Evolutionary conservation across 2,113 vertebrate species (phyloP).

Genomic region (Xiphophorus maculatus): DNA sequence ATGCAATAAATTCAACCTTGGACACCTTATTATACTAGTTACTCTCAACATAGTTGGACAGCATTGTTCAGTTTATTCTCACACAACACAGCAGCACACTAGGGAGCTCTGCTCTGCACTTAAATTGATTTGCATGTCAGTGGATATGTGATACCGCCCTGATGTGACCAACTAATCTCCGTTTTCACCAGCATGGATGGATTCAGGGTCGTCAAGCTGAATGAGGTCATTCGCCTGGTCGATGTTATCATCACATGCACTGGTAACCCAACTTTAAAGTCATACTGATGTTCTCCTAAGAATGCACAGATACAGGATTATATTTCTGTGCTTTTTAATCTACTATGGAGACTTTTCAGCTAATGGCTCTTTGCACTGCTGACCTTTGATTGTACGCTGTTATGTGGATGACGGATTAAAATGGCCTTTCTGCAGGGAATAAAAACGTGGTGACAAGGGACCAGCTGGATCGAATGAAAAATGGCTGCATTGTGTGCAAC

Average conservation of each 20-base stretch:
- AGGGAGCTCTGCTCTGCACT: neutral
- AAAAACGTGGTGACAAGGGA: constrained; percentile 98
- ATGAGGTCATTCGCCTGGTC: constrained; percentile 94
- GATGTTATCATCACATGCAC: constrained; percentile 98
- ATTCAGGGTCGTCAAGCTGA: constrained; percentile 95
- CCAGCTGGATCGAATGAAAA: constrained; percentile 97
- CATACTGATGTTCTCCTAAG: neutral
- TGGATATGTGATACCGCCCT: constrained; percentile 1
- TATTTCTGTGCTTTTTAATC: constrained; percentile 4
- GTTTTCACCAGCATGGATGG: constrained; percentile 92
- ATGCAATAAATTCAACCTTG: too few relatives aligned
- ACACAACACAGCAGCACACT: too few relatives aligned
- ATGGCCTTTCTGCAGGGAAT: constrained; percentile 83
- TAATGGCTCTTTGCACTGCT: neutral
- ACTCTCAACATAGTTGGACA: too few relatives aligned
- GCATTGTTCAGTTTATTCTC: too few relatives aligned
- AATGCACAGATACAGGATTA: neutral
- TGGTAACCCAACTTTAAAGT: constrained; percentile 76
- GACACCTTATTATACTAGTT: too few relatives aligned
- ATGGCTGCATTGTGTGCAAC: constrained; percentile 97
- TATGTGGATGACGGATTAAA: neutral
- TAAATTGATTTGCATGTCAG: constrained; percentile 4
- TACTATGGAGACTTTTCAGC: neutral
- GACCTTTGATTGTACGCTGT: neutral
- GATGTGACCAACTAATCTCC: constrained; percentile 7